Conservation (phyloP, 2,797 vertebrate genomes). For the Cichlasoma orientale region DNA sequence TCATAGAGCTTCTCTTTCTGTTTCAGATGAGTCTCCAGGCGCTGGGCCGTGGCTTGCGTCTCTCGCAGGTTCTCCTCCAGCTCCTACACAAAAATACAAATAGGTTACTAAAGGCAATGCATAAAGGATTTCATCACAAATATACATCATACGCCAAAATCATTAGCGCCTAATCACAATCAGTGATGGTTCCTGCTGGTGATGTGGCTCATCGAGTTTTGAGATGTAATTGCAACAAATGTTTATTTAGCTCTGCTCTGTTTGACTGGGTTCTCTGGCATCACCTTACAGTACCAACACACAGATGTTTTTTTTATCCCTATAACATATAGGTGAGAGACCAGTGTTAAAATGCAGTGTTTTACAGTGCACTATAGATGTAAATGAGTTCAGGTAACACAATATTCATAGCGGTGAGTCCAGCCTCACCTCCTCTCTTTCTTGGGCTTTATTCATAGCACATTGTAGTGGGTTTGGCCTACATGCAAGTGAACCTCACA, state of each 20-base stretch:
- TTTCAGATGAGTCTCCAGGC: constrained; percentile 91
- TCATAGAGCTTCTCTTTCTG: constrained; percentile 96
- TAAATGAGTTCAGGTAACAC: neutral
- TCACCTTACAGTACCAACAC: neutral
- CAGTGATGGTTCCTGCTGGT: neutral
- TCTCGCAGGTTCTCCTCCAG: constrained; percentile 94
- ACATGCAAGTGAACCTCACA: neutral
- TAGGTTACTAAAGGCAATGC: neutral
- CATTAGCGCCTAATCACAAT: neutral
- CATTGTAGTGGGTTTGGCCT: neutral
- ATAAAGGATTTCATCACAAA: neutral
- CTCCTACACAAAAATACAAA: constrained; percentile 78
- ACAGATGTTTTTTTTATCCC: neutral
- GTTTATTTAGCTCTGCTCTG: constrained; percentile 1
- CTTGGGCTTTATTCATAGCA: neutral
- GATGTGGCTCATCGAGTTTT: neutral
- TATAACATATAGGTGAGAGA: accelerated
- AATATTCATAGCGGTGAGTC: neutral
- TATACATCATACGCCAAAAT: neutral
- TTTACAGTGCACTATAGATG: neutral
- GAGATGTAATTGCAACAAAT: neutral
- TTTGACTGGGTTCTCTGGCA: neutral
- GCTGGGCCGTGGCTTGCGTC: constrained; percentile 89
- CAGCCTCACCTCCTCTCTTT: neutral
- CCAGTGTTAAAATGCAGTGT: neutral